Base-by-base conservation (phyloP, 2,113 vertebrate genomes). In the Columba janthina region DNA sequence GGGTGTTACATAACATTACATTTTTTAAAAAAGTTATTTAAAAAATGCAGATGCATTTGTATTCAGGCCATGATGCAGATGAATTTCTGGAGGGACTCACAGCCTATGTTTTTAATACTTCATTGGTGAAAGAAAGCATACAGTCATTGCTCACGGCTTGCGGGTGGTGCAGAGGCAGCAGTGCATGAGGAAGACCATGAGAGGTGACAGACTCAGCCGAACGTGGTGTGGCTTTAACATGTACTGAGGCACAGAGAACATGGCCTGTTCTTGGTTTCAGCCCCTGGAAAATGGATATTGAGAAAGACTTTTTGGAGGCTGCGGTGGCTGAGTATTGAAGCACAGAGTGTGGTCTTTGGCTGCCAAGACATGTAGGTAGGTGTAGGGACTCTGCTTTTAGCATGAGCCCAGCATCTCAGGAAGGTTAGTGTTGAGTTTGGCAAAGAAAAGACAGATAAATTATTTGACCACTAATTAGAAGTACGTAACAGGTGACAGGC, bases 291-390 rank as follows among this genome's bases (percentile, higher is more conserved):
- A 34, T 5, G 22, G 46, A 40, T 25, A 3, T 48, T n/a, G 28
- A 65, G 70, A 61, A 76, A 69, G n/a, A 25, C 19, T 85, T 74
- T 57, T 57, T 65, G 85, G 69, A 77, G 24, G 65, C 25, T 12
- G 4, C 0, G 0, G 46, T 66, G 24, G 19, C 60, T 10, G 3
- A 28, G 8, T 44, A 7, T 2, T 53, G n/a, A 44, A 28, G 44
- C 28, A 36, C 31, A 66, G 20, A 4, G 0, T 53, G 36, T 42
- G 72, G n/a, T 53, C 42, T 80, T 53, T 57, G 46, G 44, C 14
- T 69, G n/a, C 66, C 48, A 29, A 34, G 50, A 36, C 22, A 2
- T 3, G 0, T 32, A 21, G 40, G 44, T 11, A 26, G 44, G 18
- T 58, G 28, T 29, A 58, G 46, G 51, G 22, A 38, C 32, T 79